Percentiles rank a stretch among this genome's conserved stretches.
These are phyloP conservation scores for Pseudobourletiella spinata DNA, from an alignment of 1,140 invertebrate species.

Conservation along the genomic window DNA sequence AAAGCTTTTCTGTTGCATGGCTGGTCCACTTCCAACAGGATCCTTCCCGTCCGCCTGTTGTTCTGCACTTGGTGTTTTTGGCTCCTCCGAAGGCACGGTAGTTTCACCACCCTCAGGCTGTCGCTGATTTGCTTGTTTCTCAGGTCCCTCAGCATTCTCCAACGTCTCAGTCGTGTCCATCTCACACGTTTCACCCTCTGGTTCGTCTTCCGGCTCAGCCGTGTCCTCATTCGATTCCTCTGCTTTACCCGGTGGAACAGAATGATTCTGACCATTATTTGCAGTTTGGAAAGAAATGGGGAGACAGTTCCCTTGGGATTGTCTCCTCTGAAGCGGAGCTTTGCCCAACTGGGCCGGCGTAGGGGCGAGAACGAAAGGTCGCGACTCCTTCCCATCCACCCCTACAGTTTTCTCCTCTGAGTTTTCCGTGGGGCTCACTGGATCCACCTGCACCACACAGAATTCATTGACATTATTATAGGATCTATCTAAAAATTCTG, in stretches of 20 bases:
- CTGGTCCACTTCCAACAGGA: background rate
- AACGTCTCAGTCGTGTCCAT: background rate
- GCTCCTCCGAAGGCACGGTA: background rate
- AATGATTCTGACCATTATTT: background rate
- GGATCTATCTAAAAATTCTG: background rate
- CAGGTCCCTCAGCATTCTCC: background rate
- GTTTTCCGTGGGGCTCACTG: no score
- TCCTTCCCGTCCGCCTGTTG: background rate
- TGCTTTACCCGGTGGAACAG: background rate
- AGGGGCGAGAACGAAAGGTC: conserved; percentile 71
- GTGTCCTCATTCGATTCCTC: background rate
- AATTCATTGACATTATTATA: background rate
- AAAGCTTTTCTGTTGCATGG: conserved; percentile 53
- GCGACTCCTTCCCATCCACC: background rate
- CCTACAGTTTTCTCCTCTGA: background rate
- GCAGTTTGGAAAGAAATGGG: conserved; percentile 20
- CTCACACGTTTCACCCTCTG: conserved; percentile 6
- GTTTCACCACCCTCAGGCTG: background rate
- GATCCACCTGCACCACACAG: no score
- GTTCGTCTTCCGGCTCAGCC: background rate
- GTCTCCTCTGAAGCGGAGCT: conserved; percentile 72
- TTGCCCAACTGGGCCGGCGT: conserved; percentile 84
- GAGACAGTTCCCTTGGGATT: conserved; percentile 57
- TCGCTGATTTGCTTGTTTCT: background rate
- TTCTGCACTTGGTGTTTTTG: no score